Conservation (phyloP, 2,888 invertebrate species). For the Phyllotreta cruciferae region DNA sequence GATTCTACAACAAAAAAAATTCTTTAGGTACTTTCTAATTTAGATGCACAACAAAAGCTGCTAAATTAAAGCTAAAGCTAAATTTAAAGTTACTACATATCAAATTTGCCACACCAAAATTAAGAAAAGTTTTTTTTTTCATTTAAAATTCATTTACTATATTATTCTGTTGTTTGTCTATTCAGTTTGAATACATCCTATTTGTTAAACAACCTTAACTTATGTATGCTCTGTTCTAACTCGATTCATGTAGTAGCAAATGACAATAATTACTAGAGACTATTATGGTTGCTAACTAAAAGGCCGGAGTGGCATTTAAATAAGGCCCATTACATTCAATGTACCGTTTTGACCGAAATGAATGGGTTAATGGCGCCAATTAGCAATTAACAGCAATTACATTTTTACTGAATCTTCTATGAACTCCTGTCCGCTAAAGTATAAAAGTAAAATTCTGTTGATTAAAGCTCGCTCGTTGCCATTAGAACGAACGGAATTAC, state of each 20-base stretch:
- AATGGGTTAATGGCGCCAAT: conserved; percentile 23
- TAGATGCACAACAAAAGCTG: too few relatives aligned
- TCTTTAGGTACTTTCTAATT: too few relatives aligned
- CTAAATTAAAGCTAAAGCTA: too few relatives aligned
- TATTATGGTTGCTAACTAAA: conserved; percentile 19
- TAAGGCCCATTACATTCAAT: conserved; percentile 22
- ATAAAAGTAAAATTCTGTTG: conserved; percentile 4
- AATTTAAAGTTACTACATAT: too few relatives aligned
- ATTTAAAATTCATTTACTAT: too few relatives aligned
- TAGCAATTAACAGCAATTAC: conserved; percentile 16
- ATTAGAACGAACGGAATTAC: conserved; percentile 6
- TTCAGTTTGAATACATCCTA: too few relatives aligned
- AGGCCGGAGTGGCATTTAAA: conserved; percentile 22
- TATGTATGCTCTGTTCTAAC: too few relatives aligned
- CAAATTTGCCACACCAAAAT: too few relatives aligned
- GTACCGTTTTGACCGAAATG: conserved; percentile 26
- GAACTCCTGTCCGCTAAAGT: conserved; percentile 1
- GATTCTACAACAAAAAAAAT: too few relatives aligned
- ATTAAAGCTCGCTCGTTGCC: conserved; percentile 3
- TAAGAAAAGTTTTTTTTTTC: too few relatives aligned
- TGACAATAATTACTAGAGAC: conserved; percentile 21
- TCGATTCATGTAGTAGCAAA: not conserved
- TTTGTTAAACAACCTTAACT: too few relatives aligned
- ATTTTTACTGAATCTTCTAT: conserved; percentile 16
- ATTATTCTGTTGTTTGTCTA: too few relatives aligned